Percentiles rank a stretch among this genome's conserved stretches.
phyloP scores from a whole-genome alignment of 64 coral and sea anemone species.

The Montipora foliosa region DNA sequence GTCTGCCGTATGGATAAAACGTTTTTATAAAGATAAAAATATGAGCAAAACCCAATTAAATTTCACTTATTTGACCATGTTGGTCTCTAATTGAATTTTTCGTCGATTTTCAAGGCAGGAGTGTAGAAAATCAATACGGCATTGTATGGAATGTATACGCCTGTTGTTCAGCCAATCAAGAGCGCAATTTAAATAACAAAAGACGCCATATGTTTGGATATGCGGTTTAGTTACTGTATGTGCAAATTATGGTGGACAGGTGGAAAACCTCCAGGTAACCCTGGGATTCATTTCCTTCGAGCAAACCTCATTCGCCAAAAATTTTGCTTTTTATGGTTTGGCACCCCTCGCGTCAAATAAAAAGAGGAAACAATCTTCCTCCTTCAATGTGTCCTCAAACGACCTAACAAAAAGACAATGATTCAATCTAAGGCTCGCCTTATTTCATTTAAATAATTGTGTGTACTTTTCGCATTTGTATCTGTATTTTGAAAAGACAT shows the following conservation, averaged over 20 bases:
- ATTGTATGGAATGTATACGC: constrained; percentile 1
- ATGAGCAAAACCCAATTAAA: not conserved
- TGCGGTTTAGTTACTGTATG: not conserved
- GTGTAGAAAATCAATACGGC: constrained; percentile 53
- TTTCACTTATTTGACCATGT: constrained; percentile 27
- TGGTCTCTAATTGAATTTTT: constrained; percentile 42
- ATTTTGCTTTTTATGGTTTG: not conserved
- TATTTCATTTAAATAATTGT: not conserved
- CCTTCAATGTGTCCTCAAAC: not conserved
- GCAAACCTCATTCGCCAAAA: constrained; percentile 15
- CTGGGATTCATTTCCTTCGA: constrained; percentile 11
- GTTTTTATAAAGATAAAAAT: not conserved
- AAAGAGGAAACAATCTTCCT: not conserved
- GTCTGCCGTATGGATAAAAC: not conserved
- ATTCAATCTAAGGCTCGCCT: not conserved
- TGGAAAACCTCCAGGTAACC: constrained; percentile 31
- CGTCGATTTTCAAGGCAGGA: not conserved
- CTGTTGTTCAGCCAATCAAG: constrained; percentile 65
- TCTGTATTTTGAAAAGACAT: constrained; percentile 35
- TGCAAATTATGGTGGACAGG: constrained; percentile 5
- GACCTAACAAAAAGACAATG: not conserved
- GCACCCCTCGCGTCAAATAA: not conserved
- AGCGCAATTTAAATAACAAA: constrained; percentile 67
- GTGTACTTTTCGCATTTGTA: constrained; percentile 9
- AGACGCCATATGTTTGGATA: constrained; percentile 39